Conservation (phyloP, 2,888 invertebrate species). For the Amphiduros pacificus region DNA sequence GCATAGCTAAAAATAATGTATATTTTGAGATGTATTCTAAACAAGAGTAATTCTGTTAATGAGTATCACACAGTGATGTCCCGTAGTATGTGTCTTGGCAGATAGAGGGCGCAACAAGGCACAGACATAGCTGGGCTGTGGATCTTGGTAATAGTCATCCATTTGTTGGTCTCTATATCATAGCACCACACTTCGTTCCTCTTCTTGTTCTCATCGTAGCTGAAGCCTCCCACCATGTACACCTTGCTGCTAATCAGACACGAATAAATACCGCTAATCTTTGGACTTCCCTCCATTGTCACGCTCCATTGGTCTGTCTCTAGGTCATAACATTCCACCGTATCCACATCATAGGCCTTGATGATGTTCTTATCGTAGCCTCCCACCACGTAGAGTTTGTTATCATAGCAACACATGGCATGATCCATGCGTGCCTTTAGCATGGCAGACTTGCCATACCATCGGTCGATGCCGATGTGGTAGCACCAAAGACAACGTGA, state of each 20-base stretch:
- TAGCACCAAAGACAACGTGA: constrained; percentile 15
- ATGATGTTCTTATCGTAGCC: constrained; percentile 24
- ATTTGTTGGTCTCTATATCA: constrained; percentile 16
- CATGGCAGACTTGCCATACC: constrained; percentile 13
- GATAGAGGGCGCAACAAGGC: constrained; percentile 19
- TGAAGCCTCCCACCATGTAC: constrained; percentile 22
- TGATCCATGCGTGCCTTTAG: constrained; percentile 19
- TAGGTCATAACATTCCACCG: constrained; percentile 15
- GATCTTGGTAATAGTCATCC: constrained; percentile 13
- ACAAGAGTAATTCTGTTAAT: too few relatives aligned
- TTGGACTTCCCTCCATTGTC: constrained; percentile 12
- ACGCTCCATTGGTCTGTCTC: constrained; percentile 19
- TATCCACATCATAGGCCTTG: constrained; percentile 21
- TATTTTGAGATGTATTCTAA: too few relatives aligned
- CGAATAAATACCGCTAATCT: constrained; percentile 19
- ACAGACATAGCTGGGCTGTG: constrained; percentile 20
- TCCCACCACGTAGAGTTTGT: constrained; percentile 14
- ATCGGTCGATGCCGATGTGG: constrained; percentile 6
- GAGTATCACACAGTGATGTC: too few relatives aligned
- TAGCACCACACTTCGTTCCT: constrained; percentile 18
- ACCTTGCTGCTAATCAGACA: constrained; percentile 7
- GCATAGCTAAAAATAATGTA: too few relatives aligned
- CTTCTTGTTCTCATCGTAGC: constrained; percentile 24
- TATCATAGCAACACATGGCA: constrained; percentile 8
- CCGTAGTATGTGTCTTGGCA: constrained; percentile 14